Conservation (phyloP, 2,797 vertebrate species). For the Hemibagrus guttatus region DNA sequence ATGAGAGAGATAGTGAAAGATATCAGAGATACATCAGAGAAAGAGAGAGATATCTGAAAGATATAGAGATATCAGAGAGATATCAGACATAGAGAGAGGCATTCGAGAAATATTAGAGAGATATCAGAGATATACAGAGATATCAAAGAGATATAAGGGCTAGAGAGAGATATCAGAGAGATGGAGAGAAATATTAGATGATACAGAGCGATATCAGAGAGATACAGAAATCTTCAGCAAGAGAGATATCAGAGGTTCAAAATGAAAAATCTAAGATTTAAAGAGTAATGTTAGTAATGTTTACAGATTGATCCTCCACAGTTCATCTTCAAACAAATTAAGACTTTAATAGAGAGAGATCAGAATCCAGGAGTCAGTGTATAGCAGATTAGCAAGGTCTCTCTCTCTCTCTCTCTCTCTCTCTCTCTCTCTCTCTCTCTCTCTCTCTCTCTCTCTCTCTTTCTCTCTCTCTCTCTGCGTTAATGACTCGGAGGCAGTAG, state of each 20-base stretch:
- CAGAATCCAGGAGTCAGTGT: background rate
- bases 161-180: background rate
- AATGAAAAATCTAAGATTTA: background rate
- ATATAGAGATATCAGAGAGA: too few species aligned
- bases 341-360: constrained; percentile 8
- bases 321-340: constrained; percentile 17
- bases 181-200: background rate
- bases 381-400: constrained; percentile 3
- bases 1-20: too few species aligned
- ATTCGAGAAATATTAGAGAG: too few species aligned
- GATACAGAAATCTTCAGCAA: background rate
- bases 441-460: background rate
- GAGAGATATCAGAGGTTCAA: background rate
- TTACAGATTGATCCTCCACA: constrained; percentile 9
- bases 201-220: background rate
- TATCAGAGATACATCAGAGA: too few species aligned
- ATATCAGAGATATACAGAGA: too few species aligned
- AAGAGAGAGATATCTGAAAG: too few species aligned
- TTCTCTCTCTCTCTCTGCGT: constrained; percentile 35
- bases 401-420: background rate
- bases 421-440: background rate
- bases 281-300: too few species aligned
- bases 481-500: constrained; percentile 72
- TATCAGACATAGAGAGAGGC: too few species aligned
- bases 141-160: too few species aligned